phyloP scores from a whole-genome alignment of 1,140 invertebrate genomes.

The Orchesella cincta region DNA sequence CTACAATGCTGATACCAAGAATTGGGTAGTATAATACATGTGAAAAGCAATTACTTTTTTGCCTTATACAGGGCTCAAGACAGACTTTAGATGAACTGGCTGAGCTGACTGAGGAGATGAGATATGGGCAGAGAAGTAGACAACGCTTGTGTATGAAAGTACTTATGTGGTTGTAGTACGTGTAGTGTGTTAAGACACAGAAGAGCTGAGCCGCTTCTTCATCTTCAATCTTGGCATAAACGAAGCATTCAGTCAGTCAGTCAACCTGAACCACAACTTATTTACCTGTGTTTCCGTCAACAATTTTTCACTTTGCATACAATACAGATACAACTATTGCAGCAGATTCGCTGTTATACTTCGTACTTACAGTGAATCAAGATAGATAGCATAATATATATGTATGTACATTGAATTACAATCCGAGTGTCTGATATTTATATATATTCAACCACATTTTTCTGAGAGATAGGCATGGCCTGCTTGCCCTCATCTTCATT shows the following conservation, averaged over 20 bases:
- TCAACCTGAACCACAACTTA: neutral
- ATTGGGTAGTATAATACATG: no score
- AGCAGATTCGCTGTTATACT: neutral
- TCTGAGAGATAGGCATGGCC: neutral
- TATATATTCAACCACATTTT: neutral
- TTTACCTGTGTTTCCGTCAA: slow-evolving; percentile 16
- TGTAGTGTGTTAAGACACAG: no score
- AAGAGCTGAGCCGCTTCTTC: no score
- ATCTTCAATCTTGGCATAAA: no score
- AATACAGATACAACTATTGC: neutral
- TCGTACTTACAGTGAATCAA: neutral
- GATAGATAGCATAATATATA: neutral
- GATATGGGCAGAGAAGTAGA: no score
- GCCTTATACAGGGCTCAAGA: no score
- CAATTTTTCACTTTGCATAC: neutral
- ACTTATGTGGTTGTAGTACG: no score
- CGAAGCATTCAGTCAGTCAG: neutral
- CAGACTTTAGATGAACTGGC: no score
- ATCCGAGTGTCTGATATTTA: neutral
- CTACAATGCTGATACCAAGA: no score
- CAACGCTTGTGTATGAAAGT: no score
- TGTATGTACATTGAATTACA: neutral
- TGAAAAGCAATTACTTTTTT: no score
- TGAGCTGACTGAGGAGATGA: no score
- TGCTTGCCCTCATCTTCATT: neutral